Conservation (phyloP, 2,888 invertebrate species). For the Oscheius sp. region DNA sequence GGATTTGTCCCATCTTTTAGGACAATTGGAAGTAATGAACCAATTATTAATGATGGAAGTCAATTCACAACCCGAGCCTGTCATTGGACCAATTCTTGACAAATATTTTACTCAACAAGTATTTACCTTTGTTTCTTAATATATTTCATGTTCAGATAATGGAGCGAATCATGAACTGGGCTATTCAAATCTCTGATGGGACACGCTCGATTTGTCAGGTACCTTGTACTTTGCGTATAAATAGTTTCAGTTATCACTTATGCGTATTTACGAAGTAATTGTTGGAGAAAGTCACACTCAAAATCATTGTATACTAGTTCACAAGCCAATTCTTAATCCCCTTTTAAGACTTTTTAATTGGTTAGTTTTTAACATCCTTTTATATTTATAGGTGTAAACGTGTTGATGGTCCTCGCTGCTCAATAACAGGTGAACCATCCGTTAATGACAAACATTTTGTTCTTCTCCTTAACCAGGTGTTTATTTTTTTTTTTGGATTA, state of each 20-base stretch:
- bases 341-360: conserved; percentile 78
- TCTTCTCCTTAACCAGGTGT: conserved; percentile 66
- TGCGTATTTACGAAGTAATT: conserved; percentile 54
- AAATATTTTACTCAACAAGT: conserved; percentile 61
- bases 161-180: conserved; percentile 58
- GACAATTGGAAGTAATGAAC: conserved; percentile 54
- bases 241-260: conserved; percentile 31
- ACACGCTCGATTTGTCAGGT: conserved; percentile 58
- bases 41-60: conserved; percentile 65
- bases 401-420: conserved; percentile 12
- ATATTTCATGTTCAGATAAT: conserved; percentile 57
- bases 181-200: conserved; percentile 51
- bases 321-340: conserved; percentile 88
- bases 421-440: conserved; percentile 39
- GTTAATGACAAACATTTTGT: conserved; percentile 65
- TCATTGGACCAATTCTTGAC: conserved; percentile 67
- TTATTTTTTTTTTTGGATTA: background rate
- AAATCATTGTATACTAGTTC: conserved; percentile 78
- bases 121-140: conserved; percentile 41
- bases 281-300: conserved; percentile 54
- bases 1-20: conserved; percentile 50
- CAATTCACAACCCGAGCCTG: conserved; percentile 65
- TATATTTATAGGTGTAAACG: conserved; percentile 31
- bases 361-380: conserved; percentile 14
- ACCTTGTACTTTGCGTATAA: background rate